Base-by-base conservation (phyloP, 2,797 vertebrate genomes). In the Sebastes oblongus region DNA sequence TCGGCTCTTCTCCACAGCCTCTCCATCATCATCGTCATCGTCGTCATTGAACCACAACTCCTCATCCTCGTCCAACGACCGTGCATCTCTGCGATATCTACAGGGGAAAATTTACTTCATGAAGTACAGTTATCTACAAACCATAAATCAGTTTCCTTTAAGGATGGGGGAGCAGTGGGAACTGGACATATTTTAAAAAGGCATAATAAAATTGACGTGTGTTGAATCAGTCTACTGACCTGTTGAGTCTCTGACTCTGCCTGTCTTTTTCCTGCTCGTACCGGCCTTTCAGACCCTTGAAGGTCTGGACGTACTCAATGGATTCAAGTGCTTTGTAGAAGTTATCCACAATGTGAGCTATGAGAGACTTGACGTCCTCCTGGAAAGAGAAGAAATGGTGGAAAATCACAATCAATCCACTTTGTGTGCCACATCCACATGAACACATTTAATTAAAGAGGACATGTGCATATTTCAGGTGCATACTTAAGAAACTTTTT, bases 271-370 rank as follows among this genome's bases (percentile, higher is more conserved):
- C 98, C 94, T 99, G 98, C 91, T 99, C 98, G 2, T 99, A 99
- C 77, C 97, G 96, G 10, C 97, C 97, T 94, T 99, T 99, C 94
- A 99, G 91, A 73, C 98, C 98, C 95, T 99, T 99, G 93, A 99
- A 99, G 0, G 98, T 99, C 94, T 99, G 98, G 93, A 99, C 98
- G 12, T 99, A 99, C 80, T 99, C 98, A 20, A 99, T 99, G 60
- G 98, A 96, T 95, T 99, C 98, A 94, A 99, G 98, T 93, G 97
- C 97, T 95, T 98, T 98, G 95, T 99, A 99, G 94, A 99, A 99
- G 92, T 99, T 99, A 90, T 99, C 98, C 91, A 99, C 97, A 89
- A 99, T 99, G 95, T 99, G 98, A 91, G 98, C 96, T 78, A 98
- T 99, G 82, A 99, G 97, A 84, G 98, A 99, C 88, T 98, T 98